Percentiles rank a stretch among this genome's conserved stretches.
phyloP scores from a whole-genome alignment of 1,140 invertebrate genomes.

The Lineus longissimus region DNA sequence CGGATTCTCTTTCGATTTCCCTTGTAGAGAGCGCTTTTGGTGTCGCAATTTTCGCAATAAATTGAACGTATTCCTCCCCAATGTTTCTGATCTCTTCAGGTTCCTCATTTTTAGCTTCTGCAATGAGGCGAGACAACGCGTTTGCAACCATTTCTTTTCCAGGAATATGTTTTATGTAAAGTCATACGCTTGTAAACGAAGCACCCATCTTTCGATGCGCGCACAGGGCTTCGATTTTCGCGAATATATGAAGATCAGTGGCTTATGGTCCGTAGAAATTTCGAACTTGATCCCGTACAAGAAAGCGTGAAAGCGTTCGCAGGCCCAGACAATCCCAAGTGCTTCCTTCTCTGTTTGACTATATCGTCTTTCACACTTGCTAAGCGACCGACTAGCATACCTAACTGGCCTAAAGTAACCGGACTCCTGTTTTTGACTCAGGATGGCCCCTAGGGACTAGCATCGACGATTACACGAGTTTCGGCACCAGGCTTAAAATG shows the following conservation, averaged over 20 bases:
- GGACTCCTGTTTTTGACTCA: too few relatives aligned
- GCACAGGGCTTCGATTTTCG: constrained; percentile 18
- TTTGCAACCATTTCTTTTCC: constrained; percentile 12
- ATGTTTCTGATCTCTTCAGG: not conserved
- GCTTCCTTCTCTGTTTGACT: too few relatives aligned
- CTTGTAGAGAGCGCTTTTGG: constrained; percentile 10
- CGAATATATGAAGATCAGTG: not conserved
- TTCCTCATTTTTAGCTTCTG: not conserved
- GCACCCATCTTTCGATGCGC: constrained; percentile 20
- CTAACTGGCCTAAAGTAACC: too few relatives aligned
- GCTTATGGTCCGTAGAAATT: too few relatives aligned
- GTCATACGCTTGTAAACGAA: constrained; percentile 13
- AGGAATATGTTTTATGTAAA: constrained; percentile 9
- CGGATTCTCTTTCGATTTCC: constrained; percentile 16
- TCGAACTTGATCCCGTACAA: too few relatives aligned
- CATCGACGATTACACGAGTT: too few relatives aligned
- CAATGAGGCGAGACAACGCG: constrained; percentile 7
- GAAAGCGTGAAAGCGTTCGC: too few relatives aligned
- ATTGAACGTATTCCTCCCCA: constrained; percentile 12
- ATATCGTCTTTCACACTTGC: too few relatives aligned
- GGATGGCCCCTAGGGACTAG: too few relatives aligned
- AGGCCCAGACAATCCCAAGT: too few relatives aligned
- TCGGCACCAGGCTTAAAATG: too few relatives aligned
- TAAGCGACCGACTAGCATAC: too few relatives aligned
- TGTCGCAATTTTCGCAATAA: constrained; percentile 1